Evolutionary conservation across 1,140 invertebrate genomes (phyloP).

Genomic region (Bombus impatiens): DNA sequence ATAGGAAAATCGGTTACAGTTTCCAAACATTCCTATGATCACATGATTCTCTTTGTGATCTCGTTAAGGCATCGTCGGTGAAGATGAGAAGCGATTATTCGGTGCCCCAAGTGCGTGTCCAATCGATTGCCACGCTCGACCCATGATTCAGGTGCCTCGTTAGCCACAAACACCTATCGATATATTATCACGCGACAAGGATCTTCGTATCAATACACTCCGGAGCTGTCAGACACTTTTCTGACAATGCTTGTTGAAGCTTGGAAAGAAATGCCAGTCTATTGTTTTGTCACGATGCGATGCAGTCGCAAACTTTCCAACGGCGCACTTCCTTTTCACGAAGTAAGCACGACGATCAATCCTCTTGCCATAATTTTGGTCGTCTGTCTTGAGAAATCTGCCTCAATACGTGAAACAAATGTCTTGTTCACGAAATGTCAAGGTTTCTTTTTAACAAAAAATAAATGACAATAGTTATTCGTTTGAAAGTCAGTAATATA

Average conservation of each 20-base stretch:
- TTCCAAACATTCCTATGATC: neutral
- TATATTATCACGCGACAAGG: slow-evolving; percentile 51
- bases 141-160: slow-evolving; percentile 56
- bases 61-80: slow-evolving; percentile 53
- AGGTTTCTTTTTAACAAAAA: neutral
- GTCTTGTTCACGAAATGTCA: neutral
- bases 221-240: slow-evolving; percentile 36
- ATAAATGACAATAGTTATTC: neutral
- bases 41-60: slow-evolving; percentile 47
- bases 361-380: neutral
- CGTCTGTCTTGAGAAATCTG: neutral
- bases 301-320: slow-evolving; percentile 29
- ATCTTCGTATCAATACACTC: slow-evolving; percentile 42
- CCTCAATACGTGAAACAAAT: too few species aligned
- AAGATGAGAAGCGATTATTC: slow-evolving; percentile 61
- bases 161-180: slow-evolving; percentile 54
- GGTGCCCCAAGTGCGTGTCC: slow-evolving; percentile 52
- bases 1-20: neutral
- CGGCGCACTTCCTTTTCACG: neutral
- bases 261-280: slow-evolving; percentile 7
- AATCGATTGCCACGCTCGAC: slow-evolving; percentile 58
- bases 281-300: slow-evolving; percentile 34
- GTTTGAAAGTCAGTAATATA: neutral
- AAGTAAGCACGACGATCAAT: neutral
- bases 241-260: neutral